Evolutionary conservation across 2,113 vertebrate species (phyloP).

Genomic region (Myrmophylax atrothorax): DNA sequence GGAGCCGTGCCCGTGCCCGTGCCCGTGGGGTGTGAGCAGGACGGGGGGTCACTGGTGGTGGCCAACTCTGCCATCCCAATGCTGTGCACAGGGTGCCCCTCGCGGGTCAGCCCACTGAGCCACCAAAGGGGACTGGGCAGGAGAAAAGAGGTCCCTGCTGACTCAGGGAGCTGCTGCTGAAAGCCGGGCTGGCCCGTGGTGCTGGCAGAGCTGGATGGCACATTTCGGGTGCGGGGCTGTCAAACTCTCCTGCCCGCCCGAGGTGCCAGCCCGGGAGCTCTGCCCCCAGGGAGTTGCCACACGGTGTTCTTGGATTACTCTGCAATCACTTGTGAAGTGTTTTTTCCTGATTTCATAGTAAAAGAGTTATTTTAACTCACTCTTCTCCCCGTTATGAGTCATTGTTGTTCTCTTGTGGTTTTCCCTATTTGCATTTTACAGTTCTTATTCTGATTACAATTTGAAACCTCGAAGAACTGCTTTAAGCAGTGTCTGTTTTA

Average conservation of each 20-base stretch:
- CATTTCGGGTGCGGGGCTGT: fast-evolving
- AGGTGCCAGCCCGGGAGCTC: neutral
- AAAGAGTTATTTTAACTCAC: neutral
- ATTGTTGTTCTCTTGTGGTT: neutral
- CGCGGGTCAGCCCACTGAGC: neutral
- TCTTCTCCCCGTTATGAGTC: neutral
- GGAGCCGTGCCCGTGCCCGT: fast-evolving
- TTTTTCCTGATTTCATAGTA: neutral
- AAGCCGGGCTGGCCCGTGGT: neutral
- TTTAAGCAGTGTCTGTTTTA: neutral
- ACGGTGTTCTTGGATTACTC: neutral
- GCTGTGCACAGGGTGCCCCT: neutral
- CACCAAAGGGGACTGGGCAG: neutral
- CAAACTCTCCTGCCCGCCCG: neutral
- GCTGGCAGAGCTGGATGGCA: neutral
- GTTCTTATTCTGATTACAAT: neutral
- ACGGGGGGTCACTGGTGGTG: fast-evolving
- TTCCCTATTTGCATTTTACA: slow-evolving; percentile 1
- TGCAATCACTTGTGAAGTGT: neutral
- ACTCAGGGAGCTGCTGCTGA: neutral
- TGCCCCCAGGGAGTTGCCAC: neutral
- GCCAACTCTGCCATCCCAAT: fast-evolving
- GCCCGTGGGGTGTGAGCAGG: neutral
- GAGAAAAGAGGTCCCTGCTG: neutral
- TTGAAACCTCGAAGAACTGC: neutral